A percentile compares a stretch with the other conserved stretches of the same genome.
Evolutionary conservation across 1,140 invertebrate genomes (phyloP).

Genomic region (Sminthurides bifidus): DNA sequence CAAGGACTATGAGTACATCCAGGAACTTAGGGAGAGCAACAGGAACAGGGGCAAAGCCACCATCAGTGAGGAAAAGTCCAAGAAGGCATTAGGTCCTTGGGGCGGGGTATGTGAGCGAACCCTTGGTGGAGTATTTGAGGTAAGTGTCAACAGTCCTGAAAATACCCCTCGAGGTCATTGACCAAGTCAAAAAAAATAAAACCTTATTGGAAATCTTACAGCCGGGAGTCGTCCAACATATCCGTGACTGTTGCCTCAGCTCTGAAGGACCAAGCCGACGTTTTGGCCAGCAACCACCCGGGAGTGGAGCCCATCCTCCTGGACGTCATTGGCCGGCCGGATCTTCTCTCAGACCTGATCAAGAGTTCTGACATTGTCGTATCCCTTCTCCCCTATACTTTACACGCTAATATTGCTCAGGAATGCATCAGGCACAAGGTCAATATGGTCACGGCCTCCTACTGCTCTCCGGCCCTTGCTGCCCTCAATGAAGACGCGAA

Average conservation of each 20-base stretch:
- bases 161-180: no score
- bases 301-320: conserved; percentile 71
- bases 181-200: no score
- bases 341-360: conserved; percentile 59
- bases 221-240: conserved; percentile 60
- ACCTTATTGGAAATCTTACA: no score
- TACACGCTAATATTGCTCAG: conserved; percentile 62
- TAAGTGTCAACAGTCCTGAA: no score
- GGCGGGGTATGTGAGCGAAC: conserved; percentile 85
- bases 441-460: conserved; percentile 95
- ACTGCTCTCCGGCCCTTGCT: conserved; percentile 71
- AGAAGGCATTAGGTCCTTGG: conserved; percentile 76
- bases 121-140: conserved; percentile 87
- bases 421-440: conserved; percentile 71
- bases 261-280: conserved; percentile 76
- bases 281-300: conserved; percentile 57
- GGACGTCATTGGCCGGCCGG: conserved; percentile 59
- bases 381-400: conserved; percentile 80
- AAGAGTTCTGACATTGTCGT: conserved; percentile 65
- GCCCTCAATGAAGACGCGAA: conserved; percentile 66
- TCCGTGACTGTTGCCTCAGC: conserved; percentile 76
- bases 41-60: conserved; percentile 33
- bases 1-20: conserved; percentile 87
- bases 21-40: conserved; percentile 59
- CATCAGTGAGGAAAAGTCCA: conserved; percentile 21